These are phyloP conservation scores for Macquaria australasica DNA, from an alignment of 2,113 vertebrate species.

Conservation along the genomic window DNA sequence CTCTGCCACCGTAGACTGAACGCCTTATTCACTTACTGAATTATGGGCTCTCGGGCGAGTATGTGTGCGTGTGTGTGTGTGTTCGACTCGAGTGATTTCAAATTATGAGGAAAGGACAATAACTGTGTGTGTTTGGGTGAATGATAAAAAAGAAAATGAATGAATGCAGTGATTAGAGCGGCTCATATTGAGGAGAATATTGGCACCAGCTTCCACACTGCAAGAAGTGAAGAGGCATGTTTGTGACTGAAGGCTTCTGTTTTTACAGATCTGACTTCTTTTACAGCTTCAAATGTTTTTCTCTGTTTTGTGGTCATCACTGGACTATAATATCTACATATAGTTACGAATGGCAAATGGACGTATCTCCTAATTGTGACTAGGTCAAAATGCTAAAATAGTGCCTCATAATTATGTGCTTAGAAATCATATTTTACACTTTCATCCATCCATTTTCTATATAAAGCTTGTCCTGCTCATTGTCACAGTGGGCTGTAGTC, in stretches of 20 bases:
- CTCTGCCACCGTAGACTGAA: slow-evolving; percentile 66
- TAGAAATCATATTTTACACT: background rate
- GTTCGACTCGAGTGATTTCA: slow-evolving; percentile 65
- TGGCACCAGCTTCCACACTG: slow-evolving; percentile 43
- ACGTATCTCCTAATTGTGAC: background rate
- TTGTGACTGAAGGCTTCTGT: background rate
- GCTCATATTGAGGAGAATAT: slow-evolving; percentile 38
- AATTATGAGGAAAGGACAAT: slow-evolving; percentile 72
- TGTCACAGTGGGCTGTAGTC: slow-evolving; percentile 4
- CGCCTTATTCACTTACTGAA: slow-evolving; percentile 78
- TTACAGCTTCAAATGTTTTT: background rate
- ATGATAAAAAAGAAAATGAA: slow-evolving; percentile 59
- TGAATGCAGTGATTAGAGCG: slow-evolving; percentile 61
- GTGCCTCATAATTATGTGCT: too few relatives aligned
- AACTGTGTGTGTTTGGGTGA: slow-evolving; percentile 49
- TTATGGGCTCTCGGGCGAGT: slow-evolving; percentile 57
- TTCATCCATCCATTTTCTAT: background rate
- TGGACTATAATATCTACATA: background rate
- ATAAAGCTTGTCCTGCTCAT: background rate
- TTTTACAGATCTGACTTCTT: slow-evolving; percentile 11
- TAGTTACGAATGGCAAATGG: background rate
- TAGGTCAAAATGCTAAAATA: background rate
- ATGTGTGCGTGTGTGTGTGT: background rate
- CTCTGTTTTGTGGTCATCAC: background rate
- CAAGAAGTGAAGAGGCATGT: slow-evolving; percentile 28